phyloP scores from a whole-genome alignment of 2,797 vertebrate species.

The Remorina albescens region DNA sequence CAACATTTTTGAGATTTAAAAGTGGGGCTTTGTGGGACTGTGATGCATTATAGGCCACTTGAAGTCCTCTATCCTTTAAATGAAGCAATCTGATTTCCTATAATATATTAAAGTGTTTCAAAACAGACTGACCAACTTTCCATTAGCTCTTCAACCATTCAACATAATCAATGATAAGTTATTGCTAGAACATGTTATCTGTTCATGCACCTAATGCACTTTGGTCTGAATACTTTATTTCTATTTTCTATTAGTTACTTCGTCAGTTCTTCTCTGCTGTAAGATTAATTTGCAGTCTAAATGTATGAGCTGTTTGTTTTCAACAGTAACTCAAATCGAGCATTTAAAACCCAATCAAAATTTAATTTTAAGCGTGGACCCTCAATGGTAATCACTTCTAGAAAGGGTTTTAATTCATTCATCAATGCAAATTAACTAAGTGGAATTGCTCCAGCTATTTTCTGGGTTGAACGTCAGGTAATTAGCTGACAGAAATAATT shows the following conservation, averaged over 20 bases:
- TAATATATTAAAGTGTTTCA: background rate
- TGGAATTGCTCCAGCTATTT: constrained; percentile 77
- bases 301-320: constrained; percentile 37
- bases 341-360: constrained; percentile 67
- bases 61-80: background rate
- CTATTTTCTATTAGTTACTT: constrained; percentile 9
- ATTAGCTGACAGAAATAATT: constrained; percentile 86
- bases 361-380: constrained; percentile 66
- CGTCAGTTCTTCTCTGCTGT: constrained; percentile 28
- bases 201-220: constrained; percentile 18
- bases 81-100: background rate
- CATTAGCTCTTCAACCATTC: background rate
- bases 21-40: background rate
- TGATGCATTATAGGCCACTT: too few species aligned
- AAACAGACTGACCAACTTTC: background rate
- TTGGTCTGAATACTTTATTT: too few species aligned
- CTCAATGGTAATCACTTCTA: constrained; percentile 72
- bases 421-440: constrained; percentile 81
- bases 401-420: constrained; percentile 76
- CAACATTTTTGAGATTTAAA: too few species aligned
- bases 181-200: constrained; percentile 1
- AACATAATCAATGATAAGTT: background rate
- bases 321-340: constrained; percentile 39
- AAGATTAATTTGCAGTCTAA: constrained; percentile 43
- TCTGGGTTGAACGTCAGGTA: constrained; percentile 83